Evolutionary conservation across 1,140 invertebrate species (phyloP).

Genomic region (Wasmannia auropunctata): DNA sequence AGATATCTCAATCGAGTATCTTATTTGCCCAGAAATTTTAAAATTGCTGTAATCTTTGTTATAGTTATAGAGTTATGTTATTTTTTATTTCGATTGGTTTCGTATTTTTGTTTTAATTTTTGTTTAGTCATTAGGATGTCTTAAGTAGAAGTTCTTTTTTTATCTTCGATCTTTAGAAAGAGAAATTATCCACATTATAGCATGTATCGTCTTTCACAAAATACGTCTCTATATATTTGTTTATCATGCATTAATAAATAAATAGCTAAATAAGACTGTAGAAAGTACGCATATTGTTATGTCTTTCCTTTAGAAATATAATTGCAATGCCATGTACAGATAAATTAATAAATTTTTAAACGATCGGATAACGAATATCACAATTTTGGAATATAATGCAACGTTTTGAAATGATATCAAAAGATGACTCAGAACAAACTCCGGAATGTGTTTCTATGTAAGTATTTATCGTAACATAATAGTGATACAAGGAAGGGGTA

Average conservation of each 20-base stretch:
- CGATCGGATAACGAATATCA: not conserved
- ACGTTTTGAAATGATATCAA: not conserved
- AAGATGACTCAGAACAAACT: constrained; percentile 12
- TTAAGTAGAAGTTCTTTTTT: too few species aligned
- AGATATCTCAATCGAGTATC: not conserved
- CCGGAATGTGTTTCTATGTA: constrained; percentile 7
- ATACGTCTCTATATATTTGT: not conserved
- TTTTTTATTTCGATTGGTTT: not conserved
- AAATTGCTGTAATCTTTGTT: not conserved
- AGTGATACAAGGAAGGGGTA: constrained; percentile 37
- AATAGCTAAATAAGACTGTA: not conserved
- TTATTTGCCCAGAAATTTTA: not conserved
- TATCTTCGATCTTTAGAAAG: too few species aligned
- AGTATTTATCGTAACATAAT: constrained; percentile 44
- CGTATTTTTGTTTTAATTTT: too few species aligned
- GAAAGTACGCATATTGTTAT: not conserved
- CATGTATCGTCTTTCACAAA: not conserved
- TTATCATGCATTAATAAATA: not conserved
- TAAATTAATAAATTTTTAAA: constrained; percentile 2
- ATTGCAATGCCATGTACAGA: too few species aligned
- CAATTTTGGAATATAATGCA: not conserved
- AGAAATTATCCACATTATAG: too few species aligned
- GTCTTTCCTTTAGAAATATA: not conserved
- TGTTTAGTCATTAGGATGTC: too few species aligned
- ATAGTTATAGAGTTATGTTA: not conserved